phyloP scores from a whole-genome alignment of 2,888 invertebrate species.

The Dioctria linearis region DNA sequence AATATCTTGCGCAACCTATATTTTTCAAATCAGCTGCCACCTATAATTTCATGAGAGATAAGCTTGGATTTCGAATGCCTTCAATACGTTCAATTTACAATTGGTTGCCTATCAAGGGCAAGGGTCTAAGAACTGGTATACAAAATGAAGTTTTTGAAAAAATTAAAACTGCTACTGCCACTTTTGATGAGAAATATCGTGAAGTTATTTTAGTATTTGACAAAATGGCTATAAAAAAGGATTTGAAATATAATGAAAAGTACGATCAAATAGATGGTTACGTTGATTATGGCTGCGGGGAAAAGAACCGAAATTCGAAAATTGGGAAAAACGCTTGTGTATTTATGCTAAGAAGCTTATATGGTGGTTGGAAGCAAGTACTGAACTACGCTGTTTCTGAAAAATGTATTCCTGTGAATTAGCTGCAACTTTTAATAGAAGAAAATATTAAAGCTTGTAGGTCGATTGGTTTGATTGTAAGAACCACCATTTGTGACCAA shows the following conservation, averaged over 20 bases:
- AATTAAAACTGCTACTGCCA: background rate
- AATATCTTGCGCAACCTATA: slow-evolving; percentile 12
- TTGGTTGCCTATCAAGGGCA: background rate
- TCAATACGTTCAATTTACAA: background rate
- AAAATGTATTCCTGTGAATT: background rate
- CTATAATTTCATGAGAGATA: slow-evolving; percentile 1
- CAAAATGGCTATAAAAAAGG: slow-evolving; percentile 2
- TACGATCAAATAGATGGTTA: background rate
- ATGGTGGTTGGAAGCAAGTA: background rate
- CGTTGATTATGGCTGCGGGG: background rate
- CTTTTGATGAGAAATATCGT: background rate
- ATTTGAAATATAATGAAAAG: background rate
- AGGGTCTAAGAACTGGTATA: background rate
- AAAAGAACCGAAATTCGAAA: background rate
- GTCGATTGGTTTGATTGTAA: no score
- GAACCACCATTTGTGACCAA: no score
- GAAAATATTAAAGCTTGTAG: no score
- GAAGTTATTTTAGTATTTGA: slow-evolving; percentile 11
- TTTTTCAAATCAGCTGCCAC: slow-evolving; percentile 1
- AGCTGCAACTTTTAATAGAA: no score
- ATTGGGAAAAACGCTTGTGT: background rate
- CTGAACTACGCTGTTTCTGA: background rate
- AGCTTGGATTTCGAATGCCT: background rate
- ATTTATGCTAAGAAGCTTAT: background rate
- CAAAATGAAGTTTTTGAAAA: background rate